Percentiles rank a stretch among this genome's conserved stretches.
phyloP scores from a whole-genome alignment of 1,140 invertebrate species.

The Watersipora subatra region DNA sequence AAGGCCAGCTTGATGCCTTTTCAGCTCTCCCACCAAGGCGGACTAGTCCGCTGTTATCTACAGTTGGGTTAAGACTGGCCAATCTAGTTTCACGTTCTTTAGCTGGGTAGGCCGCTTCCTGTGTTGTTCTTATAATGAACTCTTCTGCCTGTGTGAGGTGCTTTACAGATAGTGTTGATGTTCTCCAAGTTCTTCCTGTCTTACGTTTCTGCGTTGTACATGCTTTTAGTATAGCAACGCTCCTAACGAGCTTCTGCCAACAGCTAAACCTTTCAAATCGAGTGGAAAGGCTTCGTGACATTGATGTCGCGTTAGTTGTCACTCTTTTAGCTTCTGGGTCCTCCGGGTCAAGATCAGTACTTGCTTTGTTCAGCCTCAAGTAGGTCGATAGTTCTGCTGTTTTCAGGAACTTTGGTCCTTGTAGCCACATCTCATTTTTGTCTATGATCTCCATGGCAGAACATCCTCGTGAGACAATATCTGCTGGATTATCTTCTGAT shows the following conservation, averaged over 20 bases:
- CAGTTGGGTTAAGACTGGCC: conserved; percentile 1
- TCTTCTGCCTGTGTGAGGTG: neutral
- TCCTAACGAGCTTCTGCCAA: neutral
- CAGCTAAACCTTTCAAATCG: neutral
- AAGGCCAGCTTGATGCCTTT: conserved; percentile 1
- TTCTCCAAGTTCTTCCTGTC: neutral
- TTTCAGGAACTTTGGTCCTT: neutral
- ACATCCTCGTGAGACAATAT: conserved; percentile 6
- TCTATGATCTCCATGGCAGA: neutral
- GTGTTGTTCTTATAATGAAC: neutral
- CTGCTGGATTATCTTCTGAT: conserved; percentile 7
- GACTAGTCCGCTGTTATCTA: conserved; percentile 9
- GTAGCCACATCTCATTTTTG: neutral
- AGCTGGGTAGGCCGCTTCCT: neutral
- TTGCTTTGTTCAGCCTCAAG: neutral
- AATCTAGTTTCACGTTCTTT: neutral
- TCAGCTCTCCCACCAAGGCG: conserved; percentile 13
- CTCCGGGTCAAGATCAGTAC: neutral
- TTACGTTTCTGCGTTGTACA: neutral
- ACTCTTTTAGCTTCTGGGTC: neutral
- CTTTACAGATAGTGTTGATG: neutral
- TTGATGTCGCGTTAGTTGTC: neutral
- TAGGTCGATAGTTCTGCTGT: neutral
- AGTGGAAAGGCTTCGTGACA: neutral
- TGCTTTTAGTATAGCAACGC: neutral